Percentiles rank a stretch among this genome's conserved stretches.
Evolutionary conservation across 2,888 invertebrate species (phyloP).

Genomic region (Hydrotaea cyrtoneurina): DNA sequence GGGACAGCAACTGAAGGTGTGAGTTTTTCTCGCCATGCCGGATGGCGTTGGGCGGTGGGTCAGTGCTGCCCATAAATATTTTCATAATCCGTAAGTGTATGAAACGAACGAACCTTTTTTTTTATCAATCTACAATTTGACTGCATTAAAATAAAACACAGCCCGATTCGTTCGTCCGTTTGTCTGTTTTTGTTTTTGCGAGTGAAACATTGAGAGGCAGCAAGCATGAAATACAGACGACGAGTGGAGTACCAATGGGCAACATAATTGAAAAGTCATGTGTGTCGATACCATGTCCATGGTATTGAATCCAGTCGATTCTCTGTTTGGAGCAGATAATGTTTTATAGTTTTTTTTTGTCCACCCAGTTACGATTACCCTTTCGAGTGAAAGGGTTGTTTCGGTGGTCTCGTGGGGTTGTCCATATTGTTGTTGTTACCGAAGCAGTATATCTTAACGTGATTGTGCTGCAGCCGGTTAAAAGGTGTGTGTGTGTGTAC

Average conservation of each 20-base stretch:
- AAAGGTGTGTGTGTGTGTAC: not conserved
- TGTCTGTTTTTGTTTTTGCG: not conserved
- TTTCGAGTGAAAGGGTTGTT: slow-evolving; percentile 24
- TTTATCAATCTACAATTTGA: slow-evolving; percentile 43
- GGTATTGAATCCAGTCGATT: slow-evolving; percentile 23
- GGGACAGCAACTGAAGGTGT: not conserved
- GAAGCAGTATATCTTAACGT: not conserved
- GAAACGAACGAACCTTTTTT: slow-evolving; percentile 39
- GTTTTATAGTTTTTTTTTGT: slow-evolving; percentile 63
- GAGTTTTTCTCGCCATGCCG: no score
- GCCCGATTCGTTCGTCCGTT: not conserved
- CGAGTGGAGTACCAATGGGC: not conserved
- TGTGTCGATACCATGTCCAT: slow-evolving; percentile 32
- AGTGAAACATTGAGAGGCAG: slow-evolving; percentile 10
- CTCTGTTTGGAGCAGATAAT: slow-evolving; percentile 62
- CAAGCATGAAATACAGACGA: slow-evolving; percentile 14
- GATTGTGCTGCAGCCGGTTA: not conserved
- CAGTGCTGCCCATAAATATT: slow-evolving; percentile 16
- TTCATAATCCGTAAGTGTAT: slow-evolving; percentile 59
- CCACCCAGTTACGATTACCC: slow-evolving; percentile 60
- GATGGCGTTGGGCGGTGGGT: not conserved
- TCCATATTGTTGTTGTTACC: not conserved
- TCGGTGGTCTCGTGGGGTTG: not conserved
- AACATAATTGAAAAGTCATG: slow-evolving; percentile 58
- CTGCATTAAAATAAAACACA: slow-evolving; percentile 38